Evolutionary conservation across 2,797 vertebrate genomes (phyloP), one percentile per base, ranked within the genome.

Genomic region (Varecia variegata): DNA sequence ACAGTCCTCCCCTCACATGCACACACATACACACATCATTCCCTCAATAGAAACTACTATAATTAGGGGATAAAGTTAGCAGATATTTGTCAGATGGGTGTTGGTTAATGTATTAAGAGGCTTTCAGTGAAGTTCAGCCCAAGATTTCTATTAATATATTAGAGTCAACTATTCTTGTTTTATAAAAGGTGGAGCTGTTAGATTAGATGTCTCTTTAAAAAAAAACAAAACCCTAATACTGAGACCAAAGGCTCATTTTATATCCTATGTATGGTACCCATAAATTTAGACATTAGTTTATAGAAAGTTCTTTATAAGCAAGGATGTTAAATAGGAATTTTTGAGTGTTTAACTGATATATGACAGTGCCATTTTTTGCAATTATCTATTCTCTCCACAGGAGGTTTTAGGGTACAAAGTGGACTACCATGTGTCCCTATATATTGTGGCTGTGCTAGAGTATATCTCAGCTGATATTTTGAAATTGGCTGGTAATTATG

Each of bases 381-480:
- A 94, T 93, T 94, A 18, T 62, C 82, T 84, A 21, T 85, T 76
- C 94, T 96, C 82, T 96, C 90, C 96, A 94, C 98, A 99, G 99
- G 99, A 99, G 98, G 99, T 99, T 88, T 98, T 99, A 95, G 99
- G 99, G 62, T 99, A 99, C 96, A 99, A 99, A 97, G 99, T 99
- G 18, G 99, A 99, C 98, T 99, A 99, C 98, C 99, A 99, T 4
- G 99, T 99, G 2, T 99, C 99, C 40, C 98, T 99, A 17, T 99
- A 99, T 98, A 99, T 99, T 35, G 99, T 99, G 97, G 99, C 99
- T 77, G 99, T 99, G 87, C 98, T 99, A 90, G 99, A 99, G 97
- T 99, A 99, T 98, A 99, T 99, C 98, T 99, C 99, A 40, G 99
- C 99, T 93, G 99, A 99, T 98, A 99, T 99, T 98, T 98, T 99